phyloP scores from a whole-genome alignment of 2,797 vertebrate species.

The Jordanella pulchra region DNA sequence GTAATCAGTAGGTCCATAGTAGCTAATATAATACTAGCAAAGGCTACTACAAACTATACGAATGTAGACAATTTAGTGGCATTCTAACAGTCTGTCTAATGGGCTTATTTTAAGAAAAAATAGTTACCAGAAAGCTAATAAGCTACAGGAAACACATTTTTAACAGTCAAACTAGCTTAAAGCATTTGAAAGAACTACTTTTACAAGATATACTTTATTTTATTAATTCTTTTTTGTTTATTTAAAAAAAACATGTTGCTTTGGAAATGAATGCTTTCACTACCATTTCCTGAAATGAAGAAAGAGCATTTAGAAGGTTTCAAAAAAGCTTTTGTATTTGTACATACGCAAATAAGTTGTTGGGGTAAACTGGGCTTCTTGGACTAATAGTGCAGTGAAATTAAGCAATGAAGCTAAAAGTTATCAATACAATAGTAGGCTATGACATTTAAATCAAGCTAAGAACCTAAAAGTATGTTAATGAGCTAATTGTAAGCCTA shows the following conservation, averaged over 20 bases:
- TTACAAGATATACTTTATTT: too few relatives aligned
- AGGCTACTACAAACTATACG: not conserved
- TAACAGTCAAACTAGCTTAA: not conserved
- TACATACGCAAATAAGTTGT: too few relatives aligned
- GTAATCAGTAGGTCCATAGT: not conserved
- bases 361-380: too few relatives aligned
- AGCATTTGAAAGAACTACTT: not conserved
- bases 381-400: not conserved
- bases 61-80: not conserved
- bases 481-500: not conserved
- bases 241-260: too few relatives aligned
- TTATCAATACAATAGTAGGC: not conserved
- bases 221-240: too few relatives aligned
- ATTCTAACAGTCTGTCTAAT: not conserved
- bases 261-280: too few relatives aligned
- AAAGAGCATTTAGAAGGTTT: too few relatives aligned
- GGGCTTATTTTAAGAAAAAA: not conserved
- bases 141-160: not conserved
- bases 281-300: too few relatives aligned
- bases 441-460: not conserved
- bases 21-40: not conserved
- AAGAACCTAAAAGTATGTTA: not conserved
- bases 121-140: not conserved
- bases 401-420: not conserved
- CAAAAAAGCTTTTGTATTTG: too few relatives aligned